Conservation (phyloP, 2,113 vertebrate genomes). For the Fregata magnificens region DNA sequence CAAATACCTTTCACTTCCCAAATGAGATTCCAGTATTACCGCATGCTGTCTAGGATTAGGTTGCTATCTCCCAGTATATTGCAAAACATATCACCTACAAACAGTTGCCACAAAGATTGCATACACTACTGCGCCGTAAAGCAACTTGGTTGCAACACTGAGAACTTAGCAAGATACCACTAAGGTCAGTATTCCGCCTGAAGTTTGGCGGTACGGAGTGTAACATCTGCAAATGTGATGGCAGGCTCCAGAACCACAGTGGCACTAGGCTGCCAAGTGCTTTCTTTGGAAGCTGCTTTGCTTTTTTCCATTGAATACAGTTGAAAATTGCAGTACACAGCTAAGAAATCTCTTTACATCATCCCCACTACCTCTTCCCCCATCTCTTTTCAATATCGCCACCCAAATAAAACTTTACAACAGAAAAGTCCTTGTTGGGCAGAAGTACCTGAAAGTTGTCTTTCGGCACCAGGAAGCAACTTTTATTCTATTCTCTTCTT, state of each 20-base stretch:
- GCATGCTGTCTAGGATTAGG: background rate
- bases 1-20: background rate
- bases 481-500: background rate
- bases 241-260: background rate
- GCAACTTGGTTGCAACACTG: background rate
- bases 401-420: background rate
- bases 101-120: background rate
- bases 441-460: background rate
- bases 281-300: background rate
- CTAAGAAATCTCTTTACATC: background rate
- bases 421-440: background rate
- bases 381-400: background rate
- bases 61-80: background rate
- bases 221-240: background rate
- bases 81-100: rapidly evolving
- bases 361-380: background rate
- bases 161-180: background rate
- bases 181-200: background rate
- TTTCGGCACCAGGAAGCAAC: background rate
- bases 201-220: rapidly evolving
- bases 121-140: background rate
- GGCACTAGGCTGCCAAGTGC: background rate
- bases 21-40: background rate
- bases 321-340: background rate
- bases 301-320: background rate